Base-by-base conservation (phyloP, 2,797 vertebrate genomes). In the Bradypodion ventrale region DNA sequence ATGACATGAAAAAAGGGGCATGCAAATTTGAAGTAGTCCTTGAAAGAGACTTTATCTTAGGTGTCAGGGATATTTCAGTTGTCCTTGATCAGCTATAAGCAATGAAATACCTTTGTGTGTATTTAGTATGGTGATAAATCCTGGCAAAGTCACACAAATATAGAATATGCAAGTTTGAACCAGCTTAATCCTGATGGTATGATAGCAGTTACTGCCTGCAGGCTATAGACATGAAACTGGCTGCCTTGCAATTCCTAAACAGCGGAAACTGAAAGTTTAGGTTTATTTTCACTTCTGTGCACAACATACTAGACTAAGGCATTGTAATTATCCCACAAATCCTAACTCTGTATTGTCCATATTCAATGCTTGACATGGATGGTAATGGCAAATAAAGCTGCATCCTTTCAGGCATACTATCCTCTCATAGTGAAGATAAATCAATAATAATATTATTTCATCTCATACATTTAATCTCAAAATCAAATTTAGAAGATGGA, bases 81-180 rank as follows among this genome's bases (percentile, higher is more conserved):
- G 29, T 63, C n/a, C 69, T 76, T 32, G 59, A 62, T 82, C 19
- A 25, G 7, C 4, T 65, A 60, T 12, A 15, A 2, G 65, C 52
- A 85, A 75, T 37, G 29, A 75, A 69, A 85, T 85, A 40, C 15
- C 27, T 68, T 5, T 25, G 37, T 70, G 23, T 80, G n/a, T 60
- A 25, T 60, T 63, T 81, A 60, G 40, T 65, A 76, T n/a, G 23
- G 52, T 70, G 78, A 85, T 85, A 81, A 85, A 85, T 44, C 63
- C 37, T 77, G 65, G n/a, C 72, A 81, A 81, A 81, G 63, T 76
- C 78, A 85, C 63, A 9, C n/a, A 81, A 25, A 70, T 81, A 62
- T 40, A 76, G 52, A 75, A 60, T 35, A 29, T n/a, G 56, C 84
- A 81, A 23, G 62, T 76, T 46, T 62, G 40, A 81, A 85, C 73